phyloP scores from a whole-genome alignment of 2,113 vertebrate genomes.

The Macquaria ambigua region DNA sequence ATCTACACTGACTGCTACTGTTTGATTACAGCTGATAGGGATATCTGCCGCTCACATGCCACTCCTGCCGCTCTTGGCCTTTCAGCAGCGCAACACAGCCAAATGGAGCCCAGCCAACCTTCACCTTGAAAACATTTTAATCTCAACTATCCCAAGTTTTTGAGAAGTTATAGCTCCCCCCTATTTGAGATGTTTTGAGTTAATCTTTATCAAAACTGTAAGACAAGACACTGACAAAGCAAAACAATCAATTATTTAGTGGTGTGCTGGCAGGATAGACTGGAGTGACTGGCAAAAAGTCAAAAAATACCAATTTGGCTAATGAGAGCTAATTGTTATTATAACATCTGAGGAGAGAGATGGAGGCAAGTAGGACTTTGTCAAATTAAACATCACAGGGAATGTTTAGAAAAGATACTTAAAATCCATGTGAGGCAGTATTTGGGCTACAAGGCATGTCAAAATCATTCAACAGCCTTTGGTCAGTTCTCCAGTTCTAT shows the following conservation, averaged over 20 bases:
- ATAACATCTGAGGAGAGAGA: background rate
- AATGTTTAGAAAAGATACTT: background rate
- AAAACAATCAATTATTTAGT: slow-evolving; percentile 28
- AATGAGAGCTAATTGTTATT: slow-evolving; percentile 18
- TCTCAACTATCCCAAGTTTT: background rate
- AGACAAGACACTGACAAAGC: background rate
- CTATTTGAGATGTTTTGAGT: slow-evolving; percentile 10
- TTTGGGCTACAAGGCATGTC: slow-evolving; percentile 28
- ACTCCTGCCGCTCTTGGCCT: background rate
- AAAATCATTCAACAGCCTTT: slow-evolving; percentile 40
- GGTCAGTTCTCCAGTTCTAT: slow-evolving; percentile 42
- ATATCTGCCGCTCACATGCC: background rate
- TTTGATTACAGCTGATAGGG: background rate
- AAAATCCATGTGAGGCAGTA: slow-evolving; percentile 12
- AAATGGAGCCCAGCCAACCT: background rate
- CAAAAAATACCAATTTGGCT: background rate
- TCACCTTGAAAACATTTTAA: background rate
- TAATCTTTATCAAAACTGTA: background rate
- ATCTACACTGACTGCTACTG: background rate
- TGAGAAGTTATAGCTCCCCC: background rate
- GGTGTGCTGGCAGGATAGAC: background rate
- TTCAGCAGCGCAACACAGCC: background rate
- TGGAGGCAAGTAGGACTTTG: background rate
- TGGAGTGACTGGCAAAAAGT: background rate
- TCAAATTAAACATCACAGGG: slow-evolving; percentile 26